Evolutionary conservation across 2,797 vertebrate species (phyloP), one percentile per base, ranked within the genome.

Genomic region (Melanogrammus aeglefinus): DNA sequence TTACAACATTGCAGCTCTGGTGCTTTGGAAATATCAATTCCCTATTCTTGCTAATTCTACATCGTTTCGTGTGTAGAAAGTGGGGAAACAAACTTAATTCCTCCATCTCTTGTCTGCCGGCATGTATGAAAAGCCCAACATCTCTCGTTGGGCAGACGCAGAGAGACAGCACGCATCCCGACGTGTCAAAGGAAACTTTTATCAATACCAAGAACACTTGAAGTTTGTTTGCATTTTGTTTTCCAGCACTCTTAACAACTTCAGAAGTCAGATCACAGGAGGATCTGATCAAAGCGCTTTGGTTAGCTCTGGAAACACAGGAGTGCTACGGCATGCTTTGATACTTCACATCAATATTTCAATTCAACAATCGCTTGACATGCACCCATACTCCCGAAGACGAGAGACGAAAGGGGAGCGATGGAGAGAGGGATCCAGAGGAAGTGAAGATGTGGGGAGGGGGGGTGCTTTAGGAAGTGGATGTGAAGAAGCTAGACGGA

Each of bases 151-250:
- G 87, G 90, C 84, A 89, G 84, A 91, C 82, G 36, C 81, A 81
- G 83, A 90, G 88, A 91, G 91, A 91, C 88, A 87, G 88, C 90
- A 85, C 39, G 76, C 90, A 89, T 91, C 92, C 90, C 90, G 82
- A 84, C 93, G 92, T 92, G 93, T 94, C 93, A 92, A 90, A 93
- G 92, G 91, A 94, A 95, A 94, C 93, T 95, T 95, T 94, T 94
- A 94, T 94, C 92, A 93, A 93, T 94, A 94, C 92, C 92, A 91
- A 91, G 90, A 93, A 92, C 92, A 93, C 93, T 94, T 95, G 95
- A 95, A 95, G 95, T 95, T 95, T 95, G 95, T 94, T 95, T 95
- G 93, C 93, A 94, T 95, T 95, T 95, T 94, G 94, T 95, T 94
- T 95, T 94, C 92, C 94, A 92, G 93, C 92, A 91, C 93, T 94